Base-by-base conservation (phyloP, 2,888 invertebrate genomes). In the Microctonus brassicae region DNA sequence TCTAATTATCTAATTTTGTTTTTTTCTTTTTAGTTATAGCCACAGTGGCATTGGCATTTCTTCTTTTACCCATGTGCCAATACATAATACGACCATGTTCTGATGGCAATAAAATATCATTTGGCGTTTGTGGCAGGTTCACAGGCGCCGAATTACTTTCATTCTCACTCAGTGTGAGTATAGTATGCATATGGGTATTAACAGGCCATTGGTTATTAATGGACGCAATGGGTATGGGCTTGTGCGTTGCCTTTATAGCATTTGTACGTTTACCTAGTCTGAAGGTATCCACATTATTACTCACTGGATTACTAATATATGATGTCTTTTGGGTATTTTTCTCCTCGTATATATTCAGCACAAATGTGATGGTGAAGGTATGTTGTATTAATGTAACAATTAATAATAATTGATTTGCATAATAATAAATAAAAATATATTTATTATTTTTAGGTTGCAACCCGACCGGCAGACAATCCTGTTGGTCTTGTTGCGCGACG, bases 281-380 rank as follows among this genome's bases (percentile, higher is more conserved):
- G 80, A 98, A 98, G 90, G 96, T 96, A 78, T 98, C 98, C 67
- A 98, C 98, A 22, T 89, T 98, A 74, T 91, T 98, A 78, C 91
- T 98, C 80, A 97, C 97, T 60, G 98, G 98, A 34, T 90, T 98
- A 79, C 92, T 98, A 74, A 94, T 97, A 71, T 98, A 98, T 88
- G 98, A 98, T 88, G 98, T 98, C 52, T 98, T 98, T 89, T 98
- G 98, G 98, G 98, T 98, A 65, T 98, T 98, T 90, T 98, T 98
- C 90, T 98, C 98, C 2, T 97, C 97, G 0, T 98, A 98, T 88
- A 97, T 98, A 86, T 98, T 98, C 90, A 98, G 97, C 89, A 96
- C 98, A 83, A 98, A 98, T 86, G 98, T 98, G 78, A 98, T 98
- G 98, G 98, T 98, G 77, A 98, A 97, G 89, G 95, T 95, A 88